A percentile compares a stretch with the other conserved stretches of the same genome.
Evolutionary conservation across 2,888 invertebrate genomes (phyloP).

Genomic region (Pammene fasciana): DNA sequence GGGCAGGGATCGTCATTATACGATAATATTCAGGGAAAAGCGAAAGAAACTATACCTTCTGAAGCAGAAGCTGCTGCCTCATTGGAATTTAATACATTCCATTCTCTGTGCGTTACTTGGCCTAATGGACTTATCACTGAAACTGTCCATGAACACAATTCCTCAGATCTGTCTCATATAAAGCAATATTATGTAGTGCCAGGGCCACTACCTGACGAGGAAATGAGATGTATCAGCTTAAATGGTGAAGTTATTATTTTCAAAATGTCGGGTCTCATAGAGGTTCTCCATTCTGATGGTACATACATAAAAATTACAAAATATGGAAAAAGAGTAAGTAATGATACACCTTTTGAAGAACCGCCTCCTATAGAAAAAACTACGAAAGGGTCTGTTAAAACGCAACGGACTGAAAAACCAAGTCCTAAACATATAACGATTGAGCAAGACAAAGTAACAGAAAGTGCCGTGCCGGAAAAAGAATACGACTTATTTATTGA

Average conservation of each 20-base stretch:
- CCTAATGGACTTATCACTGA: constrained; percentile 75
- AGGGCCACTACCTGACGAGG: constrained; percentile 56
- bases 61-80: constrained; percentile 44
- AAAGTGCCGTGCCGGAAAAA: constrained; percentile 44
- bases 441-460: constrained; percentile 48
- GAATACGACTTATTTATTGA: constrained; percentile 64
- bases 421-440: constrained; percentile 53
- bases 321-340: constrained; percentile 54
- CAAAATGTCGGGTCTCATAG: constrained; percentile 60
- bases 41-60: constrained; percentile 48
- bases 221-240: constrained; percentile 70
- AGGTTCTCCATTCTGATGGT: constrained; percentile 67
- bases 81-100: constrained; percentile 56
- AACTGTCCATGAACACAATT: constrained; percentile 66
- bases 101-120: constrained; percentile 70
- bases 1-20: constrained; percentile 41
- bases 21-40: constrained; percentile 48
- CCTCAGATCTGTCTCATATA: constrained; percentile 65
- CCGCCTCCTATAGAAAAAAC: constrained; percentile 61
- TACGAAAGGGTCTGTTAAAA: constrained; percentile 51
- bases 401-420: constrained; percentile 55
- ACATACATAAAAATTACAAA: constrained; percentile 65
- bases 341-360: constrained; percentile 46
- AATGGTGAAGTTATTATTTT: constrained; percentile 75
- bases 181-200: constrained; percentile 63